Evolutionary conservation across 2,797 vertebrate genomes (phyloP).

Genomic region (Neosilurus hyrtlii): DNA sequence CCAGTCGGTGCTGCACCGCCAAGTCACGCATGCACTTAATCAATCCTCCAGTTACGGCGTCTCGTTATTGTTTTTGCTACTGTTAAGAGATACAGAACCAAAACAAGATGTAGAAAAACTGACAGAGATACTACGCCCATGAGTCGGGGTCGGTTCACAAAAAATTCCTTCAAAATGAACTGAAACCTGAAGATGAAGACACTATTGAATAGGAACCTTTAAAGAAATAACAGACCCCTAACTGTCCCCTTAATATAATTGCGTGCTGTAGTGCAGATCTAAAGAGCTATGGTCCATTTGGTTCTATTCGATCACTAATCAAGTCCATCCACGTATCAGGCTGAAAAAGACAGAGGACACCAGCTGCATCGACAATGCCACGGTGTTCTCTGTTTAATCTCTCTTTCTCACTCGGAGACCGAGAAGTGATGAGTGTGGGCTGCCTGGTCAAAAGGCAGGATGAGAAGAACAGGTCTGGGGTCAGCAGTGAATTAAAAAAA

Average conservation of each 20-base stretch:
- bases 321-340: constrained; percentile 20
- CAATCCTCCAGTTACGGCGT: too few relatives aligned
- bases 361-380: background rate
- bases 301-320: background rate
- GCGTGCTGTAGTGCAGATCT: background rate
- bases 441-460: background rate
- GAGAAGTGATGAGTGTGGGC: background rate
- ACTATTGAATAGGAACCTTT: too few relatives aligned
- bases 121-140: too few relatives aligned
- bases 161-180: too few relatives aligned
- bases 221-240: too few relatives aligned
- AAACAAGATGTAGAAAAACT: too few relatives aligned
- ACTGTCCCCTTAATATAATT: background rate
- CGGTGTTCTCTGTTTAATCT: background rate
- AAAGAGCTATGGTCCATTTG: background rate
- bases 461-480: background rate
- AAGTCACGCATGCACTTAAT: too few relatives aligned
- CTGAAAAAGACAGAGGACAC: background rate
- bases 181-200: too few relatives aligned
- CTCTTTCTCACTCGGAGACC: background rate
- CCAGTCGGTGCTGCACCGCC: too few relatives aligned
- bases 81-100: too few relatives aligned
- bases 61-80: too few relatives aligned
- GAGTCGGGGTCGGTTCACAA: too few relatives aligned
- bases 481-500: background rate